Base-by-base conservation (phyloP, 1,140 invertebrate genomes). In the Eriosoma lanigerum region DNA sequence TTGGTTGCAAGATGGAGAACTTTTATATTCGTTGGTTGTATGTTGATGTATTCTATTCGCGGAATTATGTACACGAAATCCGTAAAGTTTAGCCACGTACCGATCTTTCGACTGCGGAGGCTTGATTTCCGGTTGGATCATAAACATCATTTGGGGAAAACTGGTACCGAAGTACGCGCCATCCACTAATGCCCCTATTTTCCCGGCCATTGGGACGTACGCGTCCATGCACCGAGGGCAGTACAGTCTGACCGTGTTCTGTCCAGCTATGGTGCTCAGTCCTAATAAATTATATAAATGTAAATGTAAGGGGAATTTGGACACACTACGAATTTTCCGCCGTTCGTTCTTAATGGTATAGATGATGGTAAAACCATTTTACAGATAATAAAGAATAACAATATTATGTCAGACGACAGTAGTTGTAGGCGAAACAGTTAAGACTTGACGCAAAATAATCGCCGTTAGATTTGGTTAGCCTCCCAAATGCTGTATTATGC, bases 161-260 rank as follows among this genome's bases (percentile, higher is more conserved):
- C 72, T 50, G 5, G 50, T 75, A 4, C 72, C 72, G 3, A 75
- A 75, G 9, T 32, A 75, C 17, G 72, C 72, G 0, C 72, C 72
- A 24, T 75, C 72, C 12, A 75, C 12, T 1, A 19, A 4, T 3
- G 19, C 26, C 26, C 10, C 70, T 52, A n/a, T 32, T 0, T 10
- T 9, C 0, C n/a, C 29, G 1, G 19, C 0, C 1, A 29, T 3
- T 15, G 29, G 72, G 12, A 17, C 9, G n/a, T 75, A 56, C 9
- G 44, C 52, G 1, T 75, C 72, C 48, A 24, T 56, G n/a, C 72
- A 75, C 13, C 32, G n/a, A 5, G 52, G 72, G 56, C 72, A 75
- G 5, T 44, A 75, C 10, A 75, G 21, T 56, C 19, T 75, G 15
- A 75, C 72, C 9, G 19, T 54, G 29, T 24, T 15, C 10, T n/a